Evolutionary conservation across 1,140 invertebrate species (phyloP).

Genomic region (Diploscapter pachys): DNA sequence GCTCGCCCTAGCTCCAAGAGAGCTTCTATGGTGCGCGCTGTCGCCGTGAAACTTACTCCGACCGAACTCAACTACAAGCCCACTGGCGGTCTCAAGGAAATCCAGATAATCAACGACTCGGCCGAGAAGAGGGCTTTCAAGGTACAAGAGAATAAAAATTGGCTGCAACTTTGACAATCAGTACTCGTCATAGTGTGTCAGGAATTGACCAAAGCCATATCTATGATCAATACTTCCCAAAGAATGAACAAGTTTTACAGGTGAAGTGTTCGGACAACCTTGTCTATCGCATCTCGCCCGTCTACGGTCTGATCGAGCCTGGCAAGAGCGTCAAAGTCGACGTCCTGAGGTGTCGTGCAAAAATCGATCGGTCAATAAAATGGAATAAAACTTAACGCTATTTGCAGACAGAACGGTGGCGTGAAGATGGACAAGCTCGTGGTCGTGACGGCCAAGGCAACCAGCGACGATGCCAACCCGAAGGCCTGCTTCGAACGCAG

Average conservation of each 20-base stretch:
- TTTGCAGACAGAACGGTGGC: conserved; percentile 36
- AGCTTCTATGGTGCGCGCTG: conserved; percentile 3
- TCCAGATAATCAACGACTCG: conserved; percentile 35
- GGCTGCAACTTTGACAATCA: neutral
- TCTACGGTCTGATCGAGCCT: conserved; percentile 37
- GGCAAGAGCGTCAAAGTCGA: conserved; percentile 34
- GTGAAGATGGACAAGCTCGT: conserved; percentile 45
- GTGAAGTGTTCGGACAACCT: conserved; percentile 42
- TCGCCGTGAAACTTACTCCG: conserved; percentile 19
- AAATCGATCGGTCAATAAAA: no score
- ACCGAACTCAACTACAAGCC: conserved; percentile 26
- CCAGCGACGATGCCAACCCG: no score
- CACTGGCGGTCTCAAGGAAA: conserved; percentile 31
- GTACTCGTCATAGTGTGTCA: no score
- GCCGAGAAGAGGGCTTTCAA: conserved; percentile 38
- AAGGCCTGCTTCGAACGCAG: no score
- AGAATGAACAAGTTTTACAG: neutral
- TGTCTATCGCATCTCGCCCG: conserved; percentile 41
- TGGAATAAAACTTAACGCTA: no score
- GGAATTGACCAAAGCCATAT: neutral
- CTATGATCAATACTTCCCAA: neutral
- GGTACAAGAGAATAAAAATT: conserved; percentile 5
- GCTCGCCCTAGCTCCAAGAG: neutral
- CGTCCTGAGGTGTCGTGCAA: conserved; percentile 29
- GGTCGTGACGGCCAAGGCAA: conserved; percentile 28